Evolutionary conservation across 2,113 vertebrate genomes (phyloP).

Genomic region (Sapayoa aenigma): DNA sequence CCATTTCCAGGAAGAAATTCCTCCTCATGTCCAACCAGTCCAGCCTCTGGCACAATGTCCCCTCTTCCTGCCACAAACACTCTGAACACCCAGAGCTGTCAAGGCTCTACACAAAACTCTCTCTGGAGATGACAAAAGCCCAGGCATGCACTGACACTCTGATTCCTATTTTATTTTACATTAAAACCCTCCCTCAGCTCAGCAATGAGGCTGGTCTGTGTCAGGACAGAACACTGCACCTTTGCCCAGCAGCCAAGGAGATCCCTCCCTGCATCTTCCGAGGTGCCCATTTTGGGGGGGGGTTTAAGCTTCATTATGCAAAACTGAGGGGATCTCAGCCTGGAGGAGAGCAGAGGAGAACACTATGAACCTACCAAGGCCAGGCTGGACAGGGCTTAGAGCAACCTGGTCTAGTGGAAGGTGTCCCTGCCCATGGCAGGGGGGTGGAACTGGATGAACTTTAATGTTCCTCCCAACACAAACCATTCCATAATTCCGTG

Average conservation of each 20-base stretch:
- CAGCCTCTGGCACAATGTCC: background rate
- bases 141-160: background rate
- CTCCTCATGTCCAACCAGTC: background rate
- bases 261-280: background rate
- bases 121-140: background rate
- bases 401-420: background rate
- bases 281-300: background rate
- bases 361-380: background rate
- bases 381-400: background rate
- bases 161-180: background rate
- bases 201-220: background rate
- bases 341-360: background rate
- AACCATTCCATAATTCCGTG: background rate
- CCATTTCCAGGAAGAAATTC: background rate
- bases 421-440: background rate
- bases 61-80: no score
- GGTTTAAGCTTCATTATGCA: background rate
- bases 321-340: background rate
- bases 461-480: background rate
- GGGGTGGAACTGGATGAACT: background rate
- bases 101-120: background rate
- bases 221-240: accelerated
- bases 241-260: background rate
- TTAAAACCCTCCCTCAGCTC: background rate
- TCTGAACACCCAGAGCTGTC: background rate